A percentile compares a stretch with the other conserved stretches of the same genome.
Conservation (phyloP, 2,888 invertebrate genomes). For the Polia nebulosa region DNA sequence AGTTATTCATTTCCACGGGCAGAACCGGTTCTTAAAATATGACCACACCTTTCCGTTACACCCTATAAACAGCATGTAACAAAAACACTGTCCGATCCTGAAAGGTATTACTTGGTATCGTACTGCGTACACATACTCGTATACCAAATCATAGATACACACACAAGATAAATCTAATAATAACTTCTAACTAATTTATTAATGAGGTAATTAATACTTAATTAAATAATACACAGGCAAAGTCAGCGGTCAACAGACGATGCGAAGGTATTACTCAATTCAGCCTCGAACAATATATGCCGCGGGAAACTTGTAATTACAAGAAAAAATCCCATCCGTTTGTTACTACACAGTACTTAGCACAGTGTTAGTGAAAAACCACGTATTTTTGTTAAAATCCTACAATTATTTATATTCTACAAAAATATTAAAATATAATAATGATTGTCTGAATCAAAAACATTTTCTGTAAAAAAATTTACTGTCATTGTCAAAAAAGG, state of each 20-base stretch:
- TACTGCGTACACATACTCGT: too few species aligned
- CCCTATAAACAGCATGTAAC: too few species aligned
- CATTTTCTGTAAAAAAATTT: background rate
- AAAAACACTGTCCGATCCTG: too few species aligned
- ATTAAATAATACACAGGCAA: conserved; percentile 27
- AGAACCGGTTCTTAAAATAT: too few species aligned
- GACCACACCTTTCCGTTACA: too few species aligned
- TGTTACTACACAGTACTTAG: conserved; percentile 69
- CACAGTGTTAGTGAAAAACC: conserved; percentile 61
- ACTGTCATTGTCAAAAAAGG: conserved; percentile 44
- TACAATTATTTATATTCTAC: background rate
- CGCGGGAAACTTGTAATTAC: conserved; percentile 84
- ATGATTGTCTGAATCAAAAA: conserved; percentile 9
- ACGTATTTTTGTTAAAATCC: conserved; percentile 54
- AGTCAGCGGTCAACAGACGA: conserved; percentile 37
- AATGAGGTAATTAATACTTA: too few species aligned
- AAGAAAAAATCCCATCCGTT: conserved; percentile 80
- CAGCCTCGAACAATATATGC: conserved; percentile 75
- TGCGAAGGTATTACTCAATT: conserved; percentile 70
- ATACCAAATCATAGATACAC: too few species aligned
- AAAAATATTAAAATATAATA: conserved; percentile 3
- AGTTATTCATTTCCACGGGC: too few species aligned
- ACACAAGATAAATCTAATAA: too few species aligned
- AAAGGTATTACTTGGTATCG: too few species aligned
- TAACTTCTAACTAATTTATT: too few species aligned